Percentiles rank a stretch among this genome's conserved stretches.
Evolutionary conservation across 2,888 invertebrate species (phyloP).

Genomic region (Fragum sueziense): DNA sequence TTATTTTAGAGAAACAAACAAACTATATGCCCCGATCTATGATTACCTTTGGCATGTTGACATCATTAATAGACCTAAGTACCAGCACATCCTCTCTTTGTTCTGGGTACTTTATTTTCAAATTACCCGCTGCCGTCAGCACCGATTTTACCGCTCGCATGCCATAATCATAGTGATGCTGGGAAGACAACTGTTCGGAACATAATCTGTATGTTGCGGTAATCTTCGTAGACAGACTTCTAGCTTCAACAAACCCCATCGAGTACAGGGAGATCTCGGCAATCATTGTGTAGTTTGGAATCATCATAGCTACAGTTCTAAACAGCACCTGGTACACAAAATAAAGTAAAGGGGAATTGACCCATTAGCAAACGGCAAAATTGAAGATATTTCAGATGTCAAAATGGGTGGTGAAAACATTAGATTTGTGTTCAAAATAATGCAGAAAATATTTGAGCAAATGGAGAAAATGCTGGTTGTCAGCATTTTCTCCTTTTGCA

Average conservation of each 20-base stretch:
- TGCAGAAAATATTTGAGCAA: too few relatives aligned
- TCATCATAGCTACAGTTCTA: constrained; percentile 82
- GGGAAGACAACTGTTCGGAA: constrained; percentile 82
- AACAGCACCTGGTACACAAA: constrained; percentile 77
- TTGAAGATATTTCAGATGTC: background rate
- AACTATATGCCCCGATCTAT: too few relatives aligned
- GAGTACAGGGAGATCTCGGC: constrained; percentile 82
- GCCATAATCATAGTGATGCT: constrained; percentile 82
- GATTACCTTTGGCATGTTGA: constrained; percentile 81
- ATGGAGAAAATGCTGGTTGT: too few relatives aligned
- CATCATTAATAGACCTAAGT: constrained; percentile 82
- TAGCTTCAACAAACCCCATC: constrained; percentile 82
- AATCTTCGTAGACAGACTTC: constrained; percentile 80
- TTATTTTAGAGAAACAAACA: too few relatives aligned
- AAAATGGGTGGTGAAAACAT: background rate
- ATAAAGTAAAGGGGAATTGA: too few relatives aligned
- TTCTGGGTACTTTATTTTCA: constrained; percentile 81
- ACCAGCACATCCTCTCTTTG: constrained; percentile 80
- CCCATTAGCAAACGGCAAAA: too few relatives aligned
- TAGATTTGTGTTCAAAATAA: too few relatives aligned
- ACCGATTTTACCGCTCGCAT: constrained; percentile 83
- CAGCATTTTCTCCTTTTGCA: too few relatives aligned
- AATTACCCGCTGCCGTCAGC: constrained; percentile 81
- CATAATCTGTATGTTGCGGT: constrained; percentile 81
- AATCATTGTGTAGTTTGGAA: constrained; percentile 82